These are phyloP conservation scores for Zoanthus sansibaricus DNA, from an alignment of 92 coral and sea anemone species.

Conservation along the genomic window DNA sequence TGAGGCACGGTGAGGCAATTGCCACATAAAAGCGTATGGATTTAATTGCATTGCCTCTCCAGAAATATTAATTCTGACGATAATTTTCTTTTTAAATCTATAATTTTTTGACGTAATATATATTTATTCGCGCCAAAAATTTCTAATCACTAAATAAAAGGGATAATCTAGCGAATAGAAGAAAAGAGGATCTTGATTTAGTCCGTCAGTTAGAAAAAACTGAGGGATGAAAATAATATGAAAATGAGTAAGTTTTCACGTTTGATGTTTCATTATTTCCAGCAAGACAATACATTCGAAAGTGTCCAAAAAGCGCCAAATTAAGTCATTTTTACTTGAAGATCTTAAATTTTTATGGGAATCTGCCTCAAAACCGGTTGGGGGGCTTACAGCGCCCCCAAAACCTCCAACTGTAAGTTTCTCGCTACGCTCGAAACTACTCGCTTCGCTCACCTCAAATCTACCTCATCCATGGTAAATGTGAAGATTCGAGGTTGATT, in stretches of 20 bases:
- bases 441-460: background rate
- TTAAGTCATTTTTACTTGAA: background rate
- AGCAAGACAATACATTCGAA: conserved; percentile 3
- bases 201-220: conserved; percentile 1
- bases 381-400: conserved; percentile 1
- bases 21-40: conserved; percentile 6
- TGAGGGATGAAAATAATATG: conserved; percentile 3
- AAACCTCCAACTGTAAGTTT: background rate
- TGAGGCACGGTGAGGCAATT: conserved; percentile 7
- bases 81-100: background rate
- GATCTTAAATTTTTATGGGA: background rate
- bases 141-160: background rate
- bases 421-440: background rate
- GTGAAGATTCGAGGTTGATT: background rate
- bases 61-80: background rate
- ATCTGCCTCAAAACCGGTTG: background rate
- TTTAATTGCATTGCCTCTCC: conserved; percentile 1
- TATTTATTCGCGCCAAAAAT: background rate
- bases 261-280: background rate
- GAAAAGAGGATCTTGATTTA: conserved; percentile 3
- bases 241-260: background rate
- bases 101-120: conserved; percentile 1
- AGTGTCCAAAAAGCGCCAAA: conserved; percentile 2
- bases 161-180: background rate
- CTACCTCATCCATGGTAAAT: background rate